A percentile compares a stretch with the other conserved stretches of the same genome.
These are phyloP conservation scores for Antedon mediterranea DNA, from an alignment of 53 echinoderm and acorn worm species.

Conservation along the genomic window DNA sequence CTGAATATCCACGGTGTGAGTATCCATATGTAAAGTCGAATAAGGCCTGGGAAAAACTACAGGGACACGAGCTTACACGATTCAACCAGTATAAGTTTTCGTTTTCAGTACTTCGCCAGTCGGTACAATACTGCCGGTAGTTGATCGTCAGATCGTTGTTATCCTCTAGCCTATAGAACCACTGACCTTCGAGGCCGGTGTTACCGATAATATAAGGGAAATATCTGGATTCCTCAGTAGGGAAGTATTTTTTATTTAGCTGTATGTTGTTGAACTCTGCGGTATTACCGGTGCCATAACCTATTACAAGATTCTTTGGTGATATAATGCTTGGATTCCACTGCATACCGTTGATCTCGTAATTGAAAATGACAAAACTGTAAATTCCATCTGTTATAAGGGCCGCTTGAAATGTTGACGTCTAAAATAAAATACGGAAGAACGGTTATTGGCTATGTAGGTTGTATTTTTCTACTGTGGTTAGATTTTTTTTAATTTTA, in stretches of 20 bases:
- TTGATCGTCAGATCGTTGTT: constrained; percentile 55
- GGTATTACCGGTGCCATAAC: constrained; percentile 38
- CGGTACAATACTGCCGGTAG: constrained; percentile 44
- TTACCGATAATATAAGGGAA: constrained; percentile 32
- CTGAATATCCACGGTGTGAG: background rate
- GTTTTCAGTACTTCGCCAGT: constrained; percentile 52
- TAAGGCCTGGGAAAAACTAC: constrained; percentile 45
- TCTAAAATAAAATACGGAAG: constrained; percentile 26
- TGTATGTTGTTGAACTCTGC: constrained; percentile 46
- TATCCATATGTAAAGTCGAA: constrained; percentile 16
- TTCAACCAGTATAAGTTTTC: constrained; percentile 40
- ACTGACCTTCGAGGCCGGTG: constrained; percentile 44
- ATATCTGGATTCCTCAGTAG: constrained; percentile 3
- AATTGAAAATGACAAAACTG: constrained; percentile 69
- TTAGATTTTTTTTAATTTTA: too few species aligned
- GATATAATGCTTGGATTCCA: constrained; percentile 52
- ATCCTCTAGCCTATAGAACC: constrained; percentile 67
- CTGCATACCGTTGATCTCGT: constrained; percentile 52
- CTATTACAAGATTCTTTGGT: constrained; percentile 50
- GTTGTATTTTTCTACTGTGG: too few species aligned
- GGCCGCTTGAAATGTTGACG: constrained; percentile 79
- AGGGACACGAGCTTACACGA: constrained; percentile 68
- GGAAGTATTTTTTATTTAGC: constrained; percentile 38
- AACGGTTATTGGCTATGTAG: too few species aligned
- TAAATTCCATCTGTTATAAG: constrained; percentile 66